These are phyloP conservation scores for Hemistola chrysoprasaria DNA, from an alignment of 2,888 invertebrate genomes.

Conservation along the genomic window DNA sequence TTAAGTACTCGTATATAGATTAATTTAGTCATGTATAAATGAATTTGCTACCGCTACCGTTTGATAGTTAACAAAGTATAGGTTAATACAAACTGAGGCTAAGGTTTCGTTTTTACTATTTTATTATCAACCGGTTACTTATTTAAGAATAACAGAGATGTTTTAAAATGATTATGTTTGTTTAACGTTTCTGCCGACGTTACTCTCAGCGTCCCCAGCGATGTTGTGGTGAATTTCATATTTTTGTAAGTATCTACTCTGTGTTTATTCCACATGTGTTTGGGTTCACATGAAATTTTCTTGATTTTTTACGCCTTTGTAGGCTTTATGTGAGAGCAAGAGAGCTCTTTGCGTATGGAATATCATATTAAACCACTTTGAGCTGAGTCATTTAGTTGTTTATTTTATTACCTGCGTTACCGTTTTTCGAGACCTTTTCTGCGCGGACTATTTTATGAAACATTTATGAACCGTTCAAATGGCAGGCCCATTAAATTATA, in stretches of 20 bases:
- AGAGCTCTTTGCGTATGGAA: constrained; percentile 69
- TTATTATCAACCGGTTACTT: too few species aligned
- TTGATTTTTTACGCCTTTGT: constrained; percentile 81
- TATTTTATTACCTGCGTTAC: constrained; percentile 32
- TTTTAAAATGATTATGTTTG: not conserved
- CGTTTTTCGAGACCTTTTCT: constrained; percentile 7
- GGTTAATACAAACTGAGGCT: too few species aligned
- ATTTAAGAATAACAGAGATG: too few species aligned
- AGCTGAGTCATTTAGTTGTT: constrained; percentile 63
- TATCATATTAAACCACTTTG: constrained; percentile 68
- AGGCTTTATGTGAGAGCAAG: constrained; percentile 70
- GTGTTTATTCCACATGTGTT: constrained; percentile 81
- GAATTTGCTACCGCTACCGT: too few species aligned
- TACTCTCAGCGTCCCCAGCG: constrained; percentile 69
- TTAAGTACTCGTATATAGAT: too few species aligned
- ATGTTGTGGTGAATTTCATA: constrained; percentile 83
- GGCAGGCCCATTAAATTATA: too few species aligned
- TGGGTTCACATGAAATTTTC: constrained; percentile 80
- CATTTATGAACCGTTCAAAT: not conserved
- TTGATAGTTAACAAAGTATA: too few species aligned
- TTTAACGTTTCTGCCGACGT: constrained; percentile 40
- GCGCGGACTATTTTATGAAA: constrained; percentile 10
- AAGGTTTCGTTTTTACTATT: too few species aligned
- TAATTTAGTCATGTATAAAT: too few species aligned
- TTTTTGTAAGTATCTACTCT: constrained; percentile 81